Evolutionary conservation across 2,888 invertebrate species (phyloP), one percentile per base, ranked within the genome.

Genomic region (Habroteleia sp.): DNA sequence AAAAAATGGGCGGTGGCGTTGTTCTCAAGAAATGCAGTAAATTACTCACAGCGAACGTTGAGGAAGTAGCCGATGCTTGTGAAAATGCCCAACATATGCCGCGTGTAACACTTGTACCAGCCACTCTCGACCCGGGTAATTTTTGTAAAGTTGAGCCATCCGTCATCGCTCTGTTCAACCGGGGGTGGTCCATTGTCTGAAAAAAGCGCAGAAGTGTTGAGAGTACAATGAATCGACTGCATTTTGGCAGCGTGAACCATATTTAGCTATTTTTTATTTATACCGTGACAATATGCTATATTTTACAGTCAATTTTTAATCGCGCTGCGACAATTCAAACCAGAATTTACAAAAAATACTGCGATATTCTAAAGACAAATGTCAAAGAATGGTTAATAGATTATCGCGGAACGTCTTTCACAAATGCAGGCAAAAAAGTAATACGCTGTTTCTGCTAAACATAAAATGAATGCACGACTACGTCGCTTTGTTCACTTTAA

Each of bases 21-120:
- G 41, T 39, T 63, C 54, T 60, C 50, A 69, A 58, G 52, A 52
- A 71, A 54, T 37, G 46, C 54, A 41, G 46, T 72, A 76, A 63
- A 74, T 63, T 88, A 94, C 95, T 94, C 90, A 96, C 96, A 93
- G 89, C 95, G 91, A 77, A 97, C 95, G 86, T 95, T 96, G 80
- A 97, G 93, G 88, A 94, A 96, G 90, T 96, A 97, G 74, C 96
- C 96, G 83, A 96, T 96, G 83, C 95, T 96, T 76, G 95, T 94
- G 90, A 96, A 96, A 87, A 94, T 93, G 23, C 94, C 93, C 83
- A 95, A 92, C 77, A 94, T 91, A 91, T 97, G 96, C 44, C 93
- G 91, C 63, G 96, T 95, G 52, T 95, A 93, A 90, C 97, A 97
- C 87, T 96, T 94, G 91, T 97, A 97, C 97, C 97, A 97, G 84